Base-by-base conservation (phyloP, 2,888 invertebrate genomes). In the Andrena bucephala region DNA sequence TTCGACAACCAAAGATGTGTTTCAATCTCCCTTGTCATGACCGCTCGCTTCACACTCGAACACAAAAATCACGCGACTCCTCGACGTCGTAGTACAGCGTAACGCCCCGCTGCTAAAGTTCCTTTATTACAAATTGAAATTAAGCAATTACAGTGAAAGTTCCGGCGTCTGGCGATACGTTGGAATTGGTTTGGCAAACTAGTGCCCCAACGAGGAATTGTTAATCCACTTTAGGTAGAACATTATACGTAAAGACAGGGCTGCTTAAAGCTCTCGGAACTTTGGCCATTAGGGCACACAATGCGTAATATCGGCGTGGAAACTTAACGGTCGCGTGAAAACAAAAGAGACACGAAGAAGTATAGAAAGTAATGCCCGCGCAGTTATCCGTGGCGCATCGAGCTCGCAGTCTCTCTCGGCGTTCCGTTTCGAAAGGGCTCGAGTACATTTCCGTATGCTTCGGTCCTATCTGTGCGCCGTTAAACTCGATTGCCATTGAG, bases 401-500 rank as follows among this genome's bases (percentile, higher is more conserved):
- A 16, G 66, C 52, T 62, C 29, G 24, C 33, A 20, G 13, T 72
- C 27, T 29, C 62, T 1, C 20, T 3, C 31, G 59, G 16, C 31
- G 20, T 33, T 68, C 20, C 27, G 16, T 76, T 63, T 52, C 16
- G 10, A 13, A 42, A 36, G 16, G 36, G 65, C 68, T 72, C 42
- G 16, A 27, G 31, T 52, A 62, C 67, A 36, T 59, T 66, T 20
- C 36, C 65, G 65, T 82, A 74, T 57, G 63, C 31, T 74, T 63
- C 33, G 10, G 59, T 54, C 33, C 73, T 72, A 72, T 81, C 84
- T 71, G 42, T 66, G 57, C 42, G 67, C 59, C 69, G 70, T 77
- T 81, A 71, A 68, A 71, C 60, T 66, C 77, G 77, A 81, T 77
- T 81, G 72, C 81, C 67, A 80, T 80, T 68, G 66, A 59, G 75